Conservation (phyloP, 1,140 invertebrate genomes). For the Acromyrmex charruanus region DNA sequence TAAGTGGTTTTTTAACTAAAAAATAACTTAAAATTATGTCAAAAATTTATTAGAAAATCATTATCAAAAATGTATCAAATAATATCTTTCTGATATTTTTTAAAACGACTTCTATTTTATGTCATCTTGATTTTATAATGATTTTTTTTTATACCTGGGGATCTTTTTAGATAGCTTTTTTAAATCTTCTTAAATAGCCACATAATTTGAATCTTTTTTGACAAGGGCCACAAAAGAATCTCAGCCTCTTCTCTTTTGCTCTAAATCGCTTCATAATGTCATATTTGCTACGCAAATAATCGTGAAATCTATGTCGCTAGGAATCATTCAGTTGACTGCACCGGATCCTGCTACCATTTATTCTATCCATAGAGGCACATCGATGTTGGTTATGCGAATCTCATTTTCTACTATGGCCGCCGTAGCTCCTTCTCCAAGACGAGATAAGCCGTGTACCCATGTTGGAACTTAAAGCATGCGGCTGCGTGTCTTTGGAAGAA, state of each 20-base stretch:
- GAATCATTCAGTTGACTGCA: constrained; percentile 63
- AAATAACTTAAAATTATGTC: too few relatives aligned
- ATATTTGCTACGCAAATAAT: constrained; percentile 6
- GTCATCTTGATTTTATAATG: too few relatives aligned
- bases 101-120: too few relatives aligned
- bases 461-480: constrained; percentile 73
- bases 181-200: not conserved
- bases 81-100: too few relatives aligned
- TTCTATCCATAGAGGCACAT: constrained; percentile 65
- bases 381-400: constrained; percentile 72
- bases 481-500: constrained; percentile 54
- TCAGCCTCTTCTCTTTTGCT: not conserved
- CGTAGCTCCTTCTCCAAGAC: constrained; percentile 69
- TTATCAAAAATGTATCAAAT: too few relatives aligned
- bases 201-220: not conserved
- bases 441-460: constrained; percentile 75
- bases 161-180: not conserved
- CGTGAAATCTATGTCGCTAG: constrained; percentile 43
- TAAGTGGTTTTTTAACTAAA: too few relatives aligned
- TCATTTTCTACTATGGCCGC: constrained; percentile 75
- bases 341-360: constrained; percentile 44
- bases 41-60: too few relatives aligned
- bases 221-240: not conserved
- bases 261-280: not conserved
- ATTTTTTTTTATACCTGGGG: too few relatives aligned